A percentile compares a stretch with the other conserved stretches of the same genome.
These are phyloP conservation scores for Itoplectis maculator DNA, from an alignment of 2,888 invertebrate genomes.

Conservation along the genomic window DNA sequence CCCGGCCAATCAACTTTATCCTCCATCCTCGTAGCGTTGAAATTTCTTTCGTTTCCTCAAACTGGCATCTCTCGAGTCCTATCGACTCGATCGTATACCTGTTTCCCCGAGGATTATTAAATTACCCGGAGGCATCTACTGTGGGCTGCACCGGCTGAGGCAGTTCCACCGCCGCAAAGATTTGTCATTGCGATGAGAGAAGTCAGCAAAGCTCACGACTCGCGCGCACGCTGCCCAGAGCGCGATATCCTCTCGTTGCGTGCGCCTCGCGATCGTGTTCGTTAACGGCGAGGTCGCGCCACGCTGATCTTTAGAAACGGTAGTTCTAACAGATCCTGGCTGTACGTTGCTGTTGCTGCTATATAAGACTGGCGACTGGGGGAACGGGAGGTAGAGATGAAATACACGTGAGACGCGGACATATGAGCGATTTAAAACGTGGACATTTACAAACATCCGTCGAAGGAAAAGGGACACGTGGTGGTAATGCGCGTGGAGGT, in stretches of 20 bases:
- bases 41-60: constrained; percentile 36
- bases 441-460: constrained; percentile 57
- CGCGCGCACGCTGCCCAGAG: constrained; percentile 30
- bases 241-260: constrained; percentile 63
- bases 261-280: constrained; percentile 69
- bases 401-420: constrained; percentile 53
- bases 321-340: constrained; percentile 65
- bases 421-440: constrained; percentile 53
- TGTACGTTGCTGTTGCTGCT: constrained; percentile 28
- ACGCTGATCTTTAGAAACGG: constrained; percentile 69
- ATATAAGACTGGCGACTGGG: constrained; percentile 55
- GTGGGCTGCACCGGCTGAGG: constrained; percentile 17
- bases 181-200: constrained; percentile 67
- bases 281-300: constrained; percentile 68
- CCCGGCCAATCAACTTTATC: constrained; percentile 64
- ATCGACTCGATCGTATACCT: constrained; percentile 64
- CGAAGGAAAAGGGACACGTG: constrained; percentile 55
- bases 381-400: constrained; percentile 51
- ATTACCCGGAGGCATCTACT: constrained; percentile 49
- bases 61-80: constrained; percentile 22
- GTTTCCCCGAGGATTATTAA: constrained; percentile 65
- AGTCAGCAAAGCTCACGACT: constrained; percentile 57
- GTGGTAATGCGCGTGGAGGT: constrained; percentile 26
- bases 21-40: constrained; percentile 30
- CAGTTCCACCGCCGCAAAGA: constrained; percentile 57